Conservation (phyloP, 1,140 invertebrate species). For the Aricia agestis region DNA sequence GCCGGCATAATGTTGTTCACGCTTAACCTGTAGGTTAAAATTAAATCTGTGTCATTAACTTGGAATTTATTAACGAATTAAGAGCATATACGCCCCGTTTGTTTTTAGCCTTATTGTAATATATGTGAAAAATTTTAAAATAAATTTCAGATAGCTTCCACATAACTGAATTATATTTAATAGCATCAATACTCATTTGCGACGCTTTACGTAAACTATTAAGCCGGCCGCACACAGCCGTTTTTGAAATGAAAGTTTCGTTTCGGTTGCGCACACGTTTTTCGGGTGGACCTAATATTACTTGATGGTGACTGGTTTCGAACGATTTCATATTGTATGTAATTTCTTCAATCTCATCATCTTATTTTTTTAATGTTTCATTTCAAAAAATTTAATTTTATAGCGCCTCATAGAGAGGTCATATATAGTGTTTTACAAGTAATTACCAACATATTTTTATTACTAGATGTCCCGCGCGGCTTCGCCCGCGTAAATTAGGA, state of each 20-base stretch:
- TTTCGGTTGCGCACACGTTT: conserved; percentile 2
- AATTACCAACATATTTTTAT: no score
- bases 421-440: no score
- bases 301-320: no score
- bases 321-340: no score
- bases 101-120: neutral
- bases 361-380: no score
- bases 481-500: no score
- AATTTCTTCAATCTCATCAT: no score
- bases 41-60: conserved; percentile 13
- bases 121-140: conserved; percentile 7
- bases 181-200: conserved; percentile 35
- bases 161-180: conserved; percentile 29
- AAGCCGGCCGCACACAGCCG: conserved; percentile 23
- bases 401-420: no score
- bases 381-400: no score
- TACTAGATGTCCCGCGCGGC: no score
- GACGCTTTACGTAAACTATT: conserved; percentile 37
- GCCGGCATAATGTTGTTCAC: neutral
- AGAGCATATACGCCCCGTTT: conserved; percentile 3
- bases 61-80: conserved; percentile 13
- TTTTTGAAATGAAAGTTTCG: conserved; percentile 4
- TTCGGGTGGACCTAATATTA: neutral
- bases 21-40: neutral
- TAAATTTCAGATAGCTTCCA: conserved; percentile 9